Evolutionary conservation across 2,797 vertebrate species (phyloP).

Genomic region (Varecia variegata): DNA sequence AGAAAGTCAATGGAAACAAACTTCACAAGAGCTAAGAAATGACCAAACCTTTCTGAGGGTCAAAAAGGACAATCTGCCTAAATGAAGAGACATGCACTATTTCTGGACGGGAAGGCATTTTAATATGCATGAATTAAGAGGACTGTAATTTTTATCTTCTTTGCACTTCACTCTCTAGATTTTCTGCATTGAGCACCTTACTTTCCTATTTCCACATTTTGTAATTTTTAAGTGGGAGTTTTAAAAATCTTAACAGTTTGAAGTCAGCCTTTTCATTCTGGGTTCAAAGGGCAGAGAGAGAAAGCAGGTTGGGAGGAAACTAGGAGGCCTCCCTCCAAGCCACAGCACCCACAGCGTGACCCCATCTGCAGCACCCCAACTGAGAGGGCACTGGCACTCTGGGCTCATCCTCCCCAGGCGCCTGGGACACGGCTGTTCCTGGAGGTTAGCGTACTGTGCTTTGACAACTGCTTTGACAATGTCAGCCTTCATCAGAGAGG

Average conservation of each 20-base stretch:
- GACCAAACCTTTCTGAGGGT: neutral
- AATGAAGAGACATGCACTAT: neutral
- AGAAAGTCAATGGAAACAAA: neutral
- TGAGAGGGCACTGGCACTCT: neutral
- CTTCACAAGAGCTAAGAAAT: neutral
- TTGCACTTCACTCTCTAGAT: neutral
- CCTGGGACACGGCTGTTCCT: neutral
- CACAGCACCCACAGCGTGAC: neutral
- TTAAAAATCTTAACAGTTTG: neutral
- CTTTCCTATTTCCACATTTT: neutral
- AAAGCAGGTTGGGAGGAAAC: neutral
- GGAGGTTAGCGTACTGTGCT: neutral
- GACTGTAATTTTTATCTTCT: neutral
- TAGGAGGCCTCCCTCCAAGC: neutral
- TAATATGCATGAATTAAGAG: neutral
- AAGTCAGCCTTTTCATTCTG: neutral
- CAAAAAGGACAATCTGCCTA: neutral
- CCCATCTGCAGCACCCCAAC: neutral
- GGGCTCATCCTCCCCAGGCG: neutral
- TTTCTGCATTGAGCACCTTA: neutral
- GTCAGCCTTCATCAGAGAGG: neutral
- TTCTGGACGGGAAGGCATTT: neutral
- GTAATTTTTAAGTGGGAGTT: neutral
- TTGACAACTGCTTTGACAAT: neutral
- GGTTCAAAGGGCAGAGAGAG: neutral